phyloP scores from a whole-genome alignment of 2,888 invertebrate species.

The Napeogenes sylphis region DNA sequence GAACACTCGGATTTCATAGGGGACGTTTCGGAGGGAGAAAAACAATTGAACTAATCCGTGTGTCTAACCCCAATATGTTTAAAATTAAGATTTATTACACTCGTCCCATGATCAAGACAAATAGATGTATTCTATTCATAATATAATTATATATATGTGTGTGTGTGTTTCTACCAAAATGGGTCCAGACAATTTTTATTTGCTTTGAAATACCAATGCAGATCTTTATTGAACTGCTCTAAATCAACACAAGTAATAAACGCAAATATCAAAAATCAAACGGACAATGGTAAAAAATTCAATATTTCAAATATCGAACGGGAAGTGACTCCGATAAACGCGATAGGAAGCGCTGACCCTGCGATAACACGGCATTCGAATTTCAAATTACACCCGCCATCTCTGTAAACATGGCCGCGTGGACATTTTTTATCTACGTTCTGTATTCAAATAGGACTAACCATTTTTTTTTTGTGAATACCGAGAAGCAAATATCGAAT shows the following conservation, averaged over 20 bases:
- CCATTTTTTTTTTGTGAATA: slow-evolving; percentile 6
- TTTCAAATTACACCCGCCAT: slow-evolving; percentile 51
- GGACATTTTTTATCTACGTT: slow-evolving; percentile 30
- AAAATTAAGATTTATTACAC: slow-evolving; percentile 6
- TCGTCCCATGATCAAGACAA: background rate
- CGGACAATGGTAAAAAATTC: slow-evolving; percentile 34
- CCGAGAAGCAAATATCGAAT: background rate
- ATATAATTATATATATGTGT: too few species aligned
- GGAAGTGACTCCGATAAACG: slow-evolving; percentile 52
- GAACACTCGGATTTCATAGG: background rate
- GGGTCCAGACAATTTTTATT: too few species aligned
- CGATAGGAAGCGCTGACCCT: slow-evolving; percentile 67
- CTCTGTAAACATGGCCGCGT: slow-evolving; percentile 41
- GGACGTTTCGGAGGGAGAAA: slow-evolving; percentile 1
- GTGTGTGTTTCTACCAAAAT: too few species aligned
- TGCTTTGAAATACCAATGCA: too few species aligned
- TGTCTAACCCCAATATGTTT: slow-evolving; percentile 1
- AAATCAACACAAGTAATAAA: too few species aligned
- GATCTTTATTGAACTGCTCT: too few species aligned
- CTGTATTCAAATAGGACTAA: slow-evolving; percentile 11
- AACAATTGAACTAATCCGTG: slow-evolving; percentile 4
- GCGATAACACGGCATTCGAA: slow-evolving; percentile 51
- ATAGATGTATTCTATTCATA: background rate
- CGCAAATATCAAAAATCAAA: slow-evolving; percentile 16
- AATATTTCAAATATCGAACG: slow-evolving; percentile 50